Evolutionary conservation across 2,113 vertebrate species (phyloP), one percentile per base, ranked within the genome.

Genomic region (Platysternon megacephalum): DNA sequence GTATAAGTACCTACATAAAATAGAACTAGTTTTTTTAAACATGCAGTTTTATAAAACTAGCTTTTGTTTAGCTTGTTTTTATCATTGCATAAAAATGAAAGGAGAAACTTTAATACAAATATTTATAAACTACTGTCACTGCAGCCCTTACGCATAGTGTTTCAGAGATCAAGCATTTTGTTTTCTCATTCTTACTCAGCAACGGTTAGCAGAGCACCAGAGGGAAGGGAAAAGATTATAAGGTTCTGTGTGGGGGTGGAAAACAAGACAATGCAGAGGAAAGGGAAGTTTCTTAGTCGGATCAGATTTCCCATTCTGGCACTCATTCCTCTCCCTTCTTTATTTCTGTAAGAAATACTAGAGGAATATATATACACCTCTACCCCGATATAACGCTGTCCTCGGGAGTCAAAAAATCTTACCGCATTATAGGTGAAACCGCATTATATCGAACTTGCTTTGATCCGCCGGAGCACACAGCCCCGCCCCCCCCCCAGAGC

Each of bases 11-110:
- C 0, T 92, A 84, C 93, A 85, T 85, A 91, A 90, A 95, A 5
- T 26, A 48, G 72, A 85, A 80, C 46, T 81, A 84, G 42, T 55
- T n/a, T n/a, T 58, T 78, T 53, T 39, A 21, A 42, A 87, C 5
- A 10, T n/a, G 22, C 42, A 26, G 42, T 49, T 87, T 89, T 61
- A 46, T 79, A 78, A 24, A 55, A 42, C n/a, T 85, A 14, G 4
- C 12, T 95, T 95, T 93, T 92, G 90, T 86, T 92, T n/a, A 88
- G 61, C 19, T 83, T 96, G 85, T 28, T 14, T 95, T 95, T 90
- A 78, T 91, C 80, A 32, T 21, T 65, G 46, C 85, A 82, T 87
- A 96, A 93, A 93, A 92, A 91, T 92, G 72, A 84, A 35, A 26
- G 51, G 35, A 10, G 56, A 91, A 72, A n/a, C 44, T 92, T 89